Evolutionary conservation across 2,888 invertebrate genomes (phyloP), one percentile per base, ranked within the genome.

Genomic region (Sminthurinus aureus): DNA sequence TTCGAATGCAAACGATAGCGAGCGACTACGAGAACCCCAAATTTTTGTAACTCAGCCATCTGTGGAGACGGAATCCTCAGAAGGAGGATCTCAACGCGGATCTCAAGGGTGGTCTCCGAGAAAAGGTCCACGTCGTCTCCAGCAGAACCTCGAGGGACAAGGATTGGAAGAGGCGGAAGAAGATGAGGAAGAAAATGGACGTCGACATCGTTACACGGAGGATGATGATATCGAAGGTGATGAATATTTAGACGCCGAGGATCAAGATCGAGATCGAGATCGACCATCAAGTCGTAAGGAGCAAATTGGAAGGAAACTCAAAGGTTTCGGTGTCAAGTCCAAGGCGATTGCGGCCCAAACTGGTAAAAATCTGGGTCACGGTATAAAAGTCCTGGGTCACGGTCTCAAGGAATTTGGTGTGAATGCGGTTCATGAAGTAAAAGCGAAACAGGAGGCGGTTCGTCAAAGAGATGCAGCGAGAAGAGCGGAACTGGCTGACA

Each of bases 401-500:
- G 83, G 85, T 24, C 73, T 85, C 26, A 85, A 85, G 69, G 83
- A 87, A 81, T 86, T 87, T 67, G 87, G 87, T 18, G 85, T 86
- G 8, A 81, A 85, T 20, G 84, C 86, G 2, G 84, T 86, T 26
- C 86, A 85, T 12, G 87, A 88, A 82, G 84, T 87, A 2, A 86
- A 86, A 74, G 80, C 86, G 0, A 86, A 87, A 58, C 85, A 86
- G 50, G 87, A 85, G 82, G 87, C 87, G 20, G 83, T 84, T 6
- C 52, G 81, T 38, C 75, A 77, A 18, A 69, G 73, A 11, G 79
- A 80, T 24, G 90, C 81, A 91, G 92, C 83, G 91, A 92, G 22
- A 26, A 78, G 38, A 38, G 83, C 83, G 1, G 83, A 78, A n/a
- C 6, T 20, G 8, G 83, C 64, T 1, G 85, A 88, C 51, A 85